Conservation (phyloP, 2,888 invertebrate genomes). For the Diachrysia chrysitis region DNA sequence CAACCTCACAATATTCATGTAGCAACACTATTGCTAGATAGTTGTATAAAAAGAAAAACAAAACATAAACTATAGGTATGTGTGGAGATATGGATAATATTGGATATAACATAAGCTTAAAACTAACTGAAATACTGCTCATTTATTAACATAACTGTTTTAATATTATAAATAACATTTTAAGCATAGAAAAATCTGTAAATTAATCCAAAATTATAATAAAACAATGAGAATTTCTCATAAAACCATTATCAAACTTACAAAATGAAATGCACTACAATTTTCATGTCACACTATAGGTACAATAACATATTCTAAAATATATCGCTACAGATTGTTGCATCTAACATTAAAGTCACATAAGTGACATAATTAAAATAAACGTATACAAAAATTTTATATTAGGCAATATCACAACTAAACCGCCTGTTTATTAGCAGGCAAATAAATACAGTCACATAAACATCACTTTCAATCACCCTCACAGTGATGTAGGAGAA, state of each 20-base stretch:
- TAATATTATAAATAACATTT: conserved; percentile 75
- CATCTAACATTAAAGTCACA: conserved; percentile 85
- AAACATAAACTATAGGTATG: conserved; percentile 60
- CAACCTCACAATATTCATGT: conserved; percentile 70
- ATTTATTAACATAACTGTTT: conserved; percentile 75
- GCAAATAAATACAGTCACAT: conserved; percentile 78
- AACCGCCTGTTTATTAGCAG: conserved; percentile 76
- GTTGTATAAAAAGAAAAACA: conserved; percentile 61
- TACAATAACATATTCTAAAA: conserved; percentile 70
- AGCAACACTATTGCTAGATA: conserved; percentile 68
- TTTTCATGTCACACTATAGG: conserved; percentile 68
- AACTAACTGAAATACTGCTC: conserved; percentile 86
- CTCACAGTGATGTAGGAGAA: conserved; percentile 44
- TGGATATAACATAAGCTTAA: conserved; percentile 66
- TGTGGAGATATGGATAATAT: conserved; percentile 55
- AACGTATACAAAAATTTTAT: conserved; percentile 88
- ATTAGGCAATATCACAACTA: conserved; percentile 89
- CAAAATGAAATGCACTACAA: conserved; percentile 70
- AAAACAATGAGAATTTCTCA: conserved; percentile 72
- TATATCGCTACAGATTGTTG: conserved; percentile 76
- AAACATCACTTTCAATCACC: conserved; percentile 51
- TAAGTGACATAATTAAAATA: conserved; percentile 81
- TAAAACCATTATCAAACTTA: conserved; percentile 51
- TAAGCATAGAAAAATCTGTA: conserved; percentile 68
- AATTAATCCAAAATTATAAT: conserved; percentile 62